These are phyloP conservation scores for Antennarius maculatus DNA, from an alignment of 2,797 vertebrate genomes.

Conservation along the genomic window DNA sequence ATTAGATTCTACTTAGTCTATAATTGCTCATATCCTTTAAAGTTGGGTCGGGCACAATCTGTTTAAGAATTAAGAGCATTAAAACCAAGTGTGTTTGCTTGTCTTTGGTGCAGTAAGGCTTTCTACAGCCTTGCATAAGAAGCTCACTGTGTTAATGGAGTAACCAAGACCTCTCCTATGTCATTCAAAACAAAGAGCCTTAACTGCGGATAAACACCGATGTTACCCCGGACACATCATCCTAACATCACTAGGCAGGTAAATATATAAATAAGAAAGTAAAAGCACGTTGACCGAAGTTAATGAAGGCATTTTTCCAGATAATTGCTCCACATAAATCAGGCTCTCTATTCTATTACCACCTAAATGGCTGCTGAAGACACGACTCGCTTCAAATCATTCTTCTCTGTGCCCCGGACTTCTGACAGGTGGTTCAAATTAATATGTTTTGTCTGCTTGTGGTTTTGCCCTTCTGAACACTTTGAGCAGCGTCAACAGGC, in stretches of 20 bases:
- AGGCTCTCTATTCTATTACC: conserved; percentile 67
- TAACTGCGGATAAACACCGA: conserved; percentile 55
- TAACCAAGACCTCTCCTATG: conserved; percentile 55
- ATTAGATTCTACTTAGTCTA: no score
- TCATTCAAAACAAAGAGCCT: conserved; percentile 47
- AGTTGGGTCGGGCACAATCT: no score
- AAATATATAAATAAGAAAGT: conserved; percentile 53
- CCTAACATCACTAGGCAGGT: conserved; percentile 34
- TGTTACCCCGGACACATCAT: conserved; percentile 52
- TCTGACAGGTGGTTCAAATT: conserved; percentile 70
- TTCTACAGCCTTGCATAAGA: background rate
- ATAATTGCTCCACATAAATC: conserved; percentile 67
- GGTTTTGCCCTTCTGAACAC: conserved; percentile 64
- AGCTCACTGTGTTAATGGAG: conserved; percentile 27
- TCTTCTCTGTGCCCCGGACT: conserved; percentile 38
- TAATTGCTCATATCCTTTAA: no score
- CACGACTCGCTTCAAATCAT: conserved; percentile 56
- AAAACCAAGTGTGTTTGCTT: no score
- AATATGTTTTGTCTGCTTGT: conserved; percentile 75
- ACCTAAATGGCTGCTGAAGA: conserved; percentile 67
- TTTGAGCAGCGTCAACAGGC: conserved; percentile 44
- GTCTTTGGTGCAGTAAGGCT: no score
- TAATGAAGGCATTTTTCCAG: conserved; percentile 57
- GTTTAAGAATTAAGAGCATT: no score
- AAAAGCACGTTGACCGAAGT: conserved; percentile 58